Base-by-base conservation (phyloP, 2,888 invertebrate genomes). In the Athalia cordata region DNA sequence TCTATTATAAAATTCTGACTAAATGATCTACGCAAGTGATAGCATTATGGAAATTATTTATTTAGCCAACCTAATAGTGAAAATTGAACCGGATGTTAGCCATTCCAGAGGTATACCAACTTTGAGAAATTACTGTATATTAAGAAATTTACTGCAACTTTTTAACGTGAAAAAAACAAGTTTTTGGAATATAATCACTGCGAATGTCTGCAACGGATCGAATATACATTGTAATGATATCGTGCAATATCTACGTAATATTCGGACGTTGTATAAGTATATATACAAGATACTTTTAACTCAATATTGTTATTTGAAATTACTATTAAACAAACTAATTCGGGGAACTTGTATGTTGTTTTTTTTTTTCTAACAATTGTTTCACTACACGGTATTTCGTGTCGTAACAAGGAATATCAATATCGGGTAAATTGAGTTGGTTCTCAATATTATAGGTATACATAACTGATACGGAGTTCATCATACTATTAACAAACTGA, bases 11-110 rank as follows among this genome's bases (percentile, higher is more conserved):
- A n/a, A 66, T 59, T 59, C 13, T 84, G 82, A 85, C 85, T 86
- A 88, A 87, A 86, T 89, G 88, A 87, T 86, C 87, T 81, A 87
- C 87, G 86, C 86, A 49, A 79, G 29, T 55, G 47, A 79, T 66
- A 62, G 67, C 8, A 72, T 55, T 79, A 79, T 79, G 55, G 45
- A 57, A 57, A 55, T 78, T 79, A 82, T 82, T 82, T 82, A 81
- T 82, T 79, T 52, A 64, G 77, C 61, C 29, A 13, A 72, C 15
- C 55, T 9, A 15, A 45, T 78, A 67, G 77, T 72, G 47, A 47
- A 43, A 15, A 64, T 72, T 47, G 8, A 75, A 75, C 11, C 55
- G 75, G 55, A 45, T 55, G 55, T 74, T 75, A 45, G 15, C 62
- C 43, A 6, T 75, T 75, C 52, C 75, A 11, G 43, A n/a, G 15